Percentiles rank a stretch among this genome's conserved stretches.
phyloP scores from a whole-genome alignment of 2,797 vertebrate genomes.

The Hippoglossus hippoglossus region DNA sequence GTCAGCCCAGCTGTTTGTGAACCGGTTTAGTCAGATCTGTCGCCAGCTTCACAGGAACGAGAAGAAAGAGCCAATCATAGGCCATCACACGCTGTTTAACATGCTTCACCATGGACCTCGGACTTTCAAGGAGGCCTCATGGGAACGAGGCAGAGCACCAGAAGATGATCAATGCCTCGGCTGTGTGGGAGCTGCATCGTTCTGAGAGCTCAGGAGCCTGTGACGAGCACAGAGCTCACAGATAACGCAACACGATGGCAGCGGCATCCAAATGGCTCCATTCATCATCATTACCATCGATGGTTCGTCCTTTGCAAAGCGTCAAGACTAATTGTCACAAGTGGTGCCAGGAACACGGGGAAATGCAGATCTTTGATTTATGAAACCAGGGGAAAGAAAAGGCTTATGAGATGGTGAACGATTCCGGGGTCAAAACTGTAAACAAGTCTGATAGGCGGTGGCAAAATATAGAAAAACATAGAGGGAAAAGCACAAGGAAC shows the following conservation, averaged over 20 bases:
- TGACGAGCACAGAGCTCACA: slow-evolving; percentile 52
- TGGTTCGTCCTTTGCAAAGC: slow-evolving; percentile 51
- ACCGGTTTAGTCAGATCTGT: slow-evolving; percentile 10
- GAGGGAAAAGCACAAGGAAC: no score
- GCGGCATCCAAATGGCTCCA: slow-evolving; percentile 69
- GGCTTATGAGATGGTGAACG: neutral
- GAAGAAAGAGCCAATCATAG: slow-evolving; percentile 31
- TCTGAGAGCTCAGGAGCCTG: slow-evolving; percentile 53
- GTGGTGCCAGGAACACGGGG: slow-evolving; percentile 43
- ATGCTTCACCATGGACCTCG: slow-evolving; percentile 23
- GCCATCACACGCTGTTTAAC: slow-evolving; percentile 18
- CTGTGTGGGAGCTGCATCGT: slow-evolving; percentile 63
- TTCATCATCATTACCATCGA: slow-evolving; percentile 72
- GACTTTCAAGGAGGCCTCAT: slow-evolving; percentile 42
- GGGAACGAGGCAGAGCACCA: slow-evolving; percentile 43
- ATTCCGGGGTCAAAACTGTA: neutral
- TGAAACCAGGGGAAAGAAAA: neutral
- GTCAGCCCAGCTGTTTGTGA: slow-evolving; percentile 4
- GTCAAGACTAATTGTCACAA: slow-evolving; percentile 52
- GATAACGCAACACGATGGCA: slow-evolving; percentile 52
- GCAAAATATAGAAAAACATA: neutral
- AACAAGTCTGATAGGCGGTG: neutral
- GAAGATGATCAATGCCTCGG: slow-evolving; percentile 68
- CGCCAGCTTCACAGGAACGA: slow-evolving; percentile 2
- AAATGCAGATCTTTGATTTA: slow-evolving; percentile 20